Evolutionary conservation across 2,888 invertebrate genomes (phyloP), one percentile per base, ranked within the genome.

Genomic region (Cerastis rubricosa): DNA sequence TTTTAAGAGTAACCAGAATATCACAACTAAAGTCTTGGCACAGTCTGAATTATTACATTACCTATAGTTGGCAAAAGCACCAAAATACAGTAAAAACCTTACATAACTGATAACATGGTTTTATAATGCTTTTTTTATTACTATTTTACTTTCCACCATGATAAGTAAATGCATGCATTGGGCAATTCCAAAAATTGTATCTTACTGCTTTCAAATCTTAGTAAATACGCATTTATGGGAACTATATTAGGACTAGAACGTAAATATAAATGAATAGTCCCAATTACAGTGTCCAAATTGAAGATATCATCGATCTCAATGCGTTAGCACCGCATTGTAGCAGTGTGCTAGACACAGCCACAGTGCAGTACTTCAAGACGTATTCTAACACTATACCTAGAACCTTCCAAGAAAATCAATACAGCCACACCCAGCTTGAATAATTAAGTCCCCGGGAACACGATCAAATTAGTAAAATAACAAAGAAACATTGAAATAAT

Each of bases 401-500:
- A 96, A 95, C 93, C 94, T 96, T 95, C 95, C 91, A 91, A 96
- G 96, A 97, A 97, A 97, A 97, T 97, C 97, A 94, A 97, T 97
- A 97, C 94, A 94, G 97, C 97, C 97, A 97, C 97, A 96, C 97
- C 97, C 97, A 92, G 93, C 94, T 93, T 96, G 95, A 96, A 96
- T 96, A 96, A 96, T 96, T 95, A 94, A 95, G 90, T 90, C 81
- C 84, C 89, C 88, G 90, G 85, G 90, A 88, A 87, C 86, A 89
- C 88, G 88, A 91, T 91, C 89, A 91, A 87, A 91, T 90, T 85
- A 84, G 70, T 85, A 88, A 88, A 89, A 89, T 89, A 87, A 81
- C 87, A 84, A 87, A 89, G 90, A 94, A 95, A 94, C 93, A 92
- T 91, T 90, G 82, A 87, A 91, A 89, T 93, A 92, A 91, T 89